Percentiles rank a stretch among this genome's conserved stretches.
phyloP scores from a whole-genome alignment of 1,140 invertebrate genomes.

The Latrodectus geometricus region DNA sequence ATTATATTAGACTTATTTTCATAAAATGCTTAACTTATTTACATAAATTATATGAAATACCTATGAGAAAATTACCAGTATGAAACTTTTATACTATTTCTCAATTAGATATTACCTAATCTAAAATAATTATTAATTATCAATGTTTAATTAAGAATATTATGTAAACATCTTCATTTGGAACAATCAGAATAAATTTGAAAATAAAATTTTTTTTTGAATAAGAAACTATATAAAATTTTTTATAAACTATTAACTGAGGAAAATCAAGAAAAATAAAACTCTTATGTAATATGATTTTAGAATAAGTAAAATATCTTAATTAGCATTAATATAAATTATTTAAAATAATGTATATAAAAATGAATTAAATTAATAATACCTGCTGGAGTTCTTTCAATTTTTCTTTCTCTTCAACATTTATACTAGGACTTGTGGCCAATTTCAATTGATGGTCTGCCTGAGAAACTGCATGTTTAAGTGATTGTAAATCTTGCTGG shows the following conservation, averaged over 20 bases:
- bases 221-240: conserved; percentile 17
- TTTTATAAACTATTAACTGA: conserved; percentile 1
- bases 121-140: too few relatives aligned
- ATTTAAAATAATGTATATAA: background rate
- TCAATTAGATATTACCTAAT: too few relatives aligned
- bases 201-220: conserved; percentile 6
- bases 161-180: too few relatives aligned
- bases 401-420: conserved; percentile 76
- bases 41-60: too few relatives aligned
- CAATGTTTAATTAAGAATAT: too few relatives aligned
- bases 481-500: conserved; percentile 86
- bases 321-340: background rate
- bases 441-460: conserved; percentile 87
- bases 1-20: too few relatives aligned
- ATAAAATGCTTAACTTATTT: too few relatives aligned
- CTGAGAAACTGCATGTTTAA: conserved; percentile 84
- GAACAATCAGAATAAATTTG: background rate
- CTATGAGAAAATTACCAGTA: too few relatives aligned
- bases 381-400: conserved; percentile 47
- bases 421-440: conserved; percentile 83
- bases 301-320: background rate
- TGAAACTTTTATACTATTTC: too few relatives aligned
- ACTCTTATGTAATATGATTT: background rate
- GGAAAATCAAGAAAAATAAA: background rate
- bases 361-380: background rate